Percentiles rank a stretch among this genome's conserved stretches.
These are phyloP conservation scores for Harpalus rubripes DNA, from an alignment of 2,888 invertebrate species.

Conservation along the genomic window DNA sequence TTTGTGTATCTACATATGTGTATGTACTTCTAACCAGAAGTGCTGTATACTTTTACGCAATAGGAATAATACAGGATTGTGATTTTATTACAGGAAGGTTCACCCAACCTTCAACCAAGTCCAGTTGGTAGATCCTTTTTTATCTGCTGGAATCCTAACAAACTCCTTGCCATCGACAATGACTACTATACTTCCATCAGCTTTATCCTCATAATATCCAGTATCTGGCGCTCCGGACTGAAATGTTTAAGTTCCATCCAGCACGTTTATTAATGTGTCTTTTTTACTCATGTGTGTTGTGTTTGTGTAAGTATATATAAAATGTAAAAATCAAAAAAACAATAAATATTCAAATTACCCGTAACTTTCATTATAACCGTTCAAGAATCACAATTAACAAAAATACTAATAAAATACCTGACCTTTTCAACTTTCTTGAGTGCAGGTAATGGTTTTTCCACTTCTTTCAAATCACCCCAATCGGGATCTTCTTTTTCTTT, in stretches of 20 bases:
- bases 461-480: constrained; percentile 95
- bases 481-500: constrained; percentile 94
- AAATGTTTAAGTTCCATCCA: constrained; percentile 56
- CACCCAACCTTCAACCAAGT: constrained; percentile 84
- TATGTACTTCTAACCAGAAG: constrained; percentile 50
- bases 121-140: constrained; percentile 83
- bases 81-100: constrained; percentile 61
- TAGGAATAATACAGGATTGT: constrained; percentile 66
- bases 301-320: constrained; percentile 23
- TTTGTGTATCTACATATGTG: constrained; percentile 52
- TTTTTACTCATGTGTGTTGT: constrained; percentile 36
- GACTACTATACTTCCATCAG: constrained; percentile 80
- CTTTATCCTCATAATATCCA: constrained; percentile 76
- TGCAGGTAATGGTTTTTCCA: constrained; percentile 90
- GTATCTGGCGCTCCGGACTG: constrained; percentile 39
- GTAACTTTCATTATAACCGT: background rate
- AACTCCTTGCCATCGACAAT: constrained; percentile 83
- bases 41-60: constrained; percentile 41
- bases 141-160: constrained; percentile 82
- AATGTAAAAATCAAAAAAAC: constrained; percentile 36
- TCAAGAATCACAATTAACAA: constrained; percentile 15
- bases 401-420: constrained; percentile 75
- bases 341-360: constrained; percentile 23
- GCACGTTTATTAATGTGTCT: constrained; percentile 58
- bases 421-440: constrained; percentile 97